Conservation (phyloP, 2,797 vertebrate species). For the Vireo griseus region DNA sequence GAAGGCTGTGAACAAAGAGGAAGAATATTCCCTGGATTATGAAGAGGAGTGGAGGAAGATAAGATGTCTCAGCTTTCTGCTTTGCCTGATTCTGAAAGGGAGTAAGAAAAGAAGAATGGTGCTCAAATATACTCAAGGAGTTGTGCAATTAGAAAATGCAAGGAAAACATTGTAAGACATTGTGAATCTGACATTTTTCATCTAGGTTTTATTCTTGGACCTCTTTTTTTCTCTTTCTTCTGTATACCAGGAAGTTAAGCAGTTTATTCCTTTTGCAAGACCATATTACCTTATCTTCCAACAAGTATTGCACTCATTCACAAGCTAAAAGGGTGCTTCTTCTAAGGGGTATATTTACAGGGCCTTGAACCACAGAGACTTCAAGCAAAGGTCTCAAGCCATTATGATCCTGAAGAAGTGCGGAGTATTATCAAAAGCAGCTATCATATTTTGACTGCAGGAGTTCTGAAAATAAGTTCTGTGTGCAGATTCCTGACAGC, state of each 20-base stretch:
- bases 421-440: conserved; percentile 88
- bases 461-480: conserved; percentile 83
- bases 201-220: background rate
- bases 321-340: background rate
- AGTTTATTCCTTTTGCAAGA: background rate
- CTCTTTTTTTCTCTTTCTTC: background rate
- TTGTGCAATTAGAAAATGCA: background rate
- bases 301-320: background rate
- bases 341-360: conserved; percentile 40
- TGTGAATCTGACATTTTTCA: background rate
- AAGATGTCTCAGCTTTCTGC: background rate
- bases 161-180: background rate
- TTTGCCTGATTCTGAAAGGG: background rate
- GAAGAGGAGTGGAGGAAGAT: background rate
- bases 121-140: background rate
- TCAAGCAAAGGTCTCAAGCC: conserved; percentile 80
- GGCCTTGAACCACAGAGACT: conserved; percentile 85
- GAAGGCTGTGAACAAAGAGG: background rate
- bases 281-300: background rate
- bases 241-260: background rate
- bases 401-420: conserved; percentile 85
- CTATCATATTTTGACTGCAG: conserved; percentile 85
- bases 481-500: conserved; percentile 72
- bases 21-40: background rate
- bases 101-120: background rate